Base-by-base conservation (phyloP, 2,888 invertebrate genomes). In the Tenthredo livida region DNA sequence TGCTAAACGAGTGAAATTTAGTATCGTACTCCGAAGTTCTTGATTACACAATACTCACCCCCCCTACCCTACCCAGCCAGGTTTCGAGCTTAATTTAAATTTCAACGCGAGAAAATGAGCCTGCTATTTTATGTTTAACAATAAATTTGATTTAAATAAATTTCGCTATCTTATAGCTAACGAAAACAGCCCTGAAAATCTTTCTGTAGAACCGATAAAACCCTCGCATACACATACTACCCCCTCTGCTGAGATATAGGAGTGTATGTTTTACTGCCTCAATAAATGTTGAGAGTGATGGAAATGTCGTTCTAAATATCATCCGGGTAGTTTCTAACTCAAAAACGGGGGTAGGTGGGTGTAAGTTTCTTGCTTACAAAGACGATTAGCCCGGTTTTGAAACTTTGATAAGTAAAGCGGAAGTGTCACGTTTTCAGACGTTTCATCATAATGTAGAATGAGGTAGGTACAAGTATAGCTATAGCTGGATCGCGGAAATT, bases 111-210 rank as follows among this genome's bases (percentile, higher is more conserved):
- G 73, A 43, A 43, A 21, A 43, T 15, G 40, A 25, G 73, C 73
- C 43, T 73, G 37, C 12, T 73, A 73, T 73, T 77, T 77, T 54
- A 50, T 77, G 25, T 33, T 29, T 9, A 33, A 50, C 29, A n/a
- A 54, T 77, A 77, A 77, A 15, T 54, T 17, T 77, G 50, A 77
- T 77, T 43, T 25, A 40, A 73, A 73, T 73, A 73, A 73, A 43
- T 73, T 25, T 61, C 72, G 10, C 43, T 5, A 9, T 17, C n/a
- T 70, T 33, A n/a, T 37, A n/a, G 15, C 70, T 1, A 2, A 17
- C 15, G 50, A 77, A 50, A 50, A 25, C 21, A n/a, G 10, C 25
- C 9, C 9, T 4, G n/a, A 40, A 73, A 43, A 73, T 73, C 73
- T 73, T 73, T 1, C 15, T 5, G 43, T 3, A 43, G n/a, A 4